These are phyloP conservation scores for Trichonephila inaurata DNA, from an alignment of 1,140 invertebrate species.

Conservation along the genomic window DNA sequence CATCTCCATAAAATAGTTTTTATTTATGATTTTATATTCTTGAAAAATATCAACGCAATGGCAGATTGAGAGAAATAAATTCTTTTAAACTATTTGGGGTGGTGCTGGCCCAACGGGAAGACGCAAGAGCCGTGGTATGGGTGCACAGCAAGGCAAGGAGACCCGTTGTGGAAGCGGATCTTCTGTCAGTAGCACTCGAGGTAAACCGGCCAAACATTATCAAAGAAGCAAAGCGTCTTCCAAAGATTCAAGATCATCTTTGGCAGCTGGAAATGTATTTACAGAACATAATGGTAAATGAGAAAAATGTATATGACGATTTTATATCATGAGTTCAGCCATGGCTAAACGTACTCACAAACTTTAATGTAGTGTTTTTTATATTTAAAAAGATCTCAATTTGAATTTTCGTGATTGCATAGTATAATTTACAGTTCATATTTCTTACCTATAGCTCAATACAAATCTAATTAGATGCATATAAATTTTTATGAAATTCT, in stretches of 20 bases:
- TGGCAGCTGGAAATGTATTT: slow-evolving; percentile 92
- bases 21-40: slow-evolving; percentile 57
- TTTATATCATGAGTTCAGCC: not conserved
- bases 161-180: slow-evolving; percentile 84
- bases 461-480: too few species aligned
- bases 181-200: slow-evolving; percentile 77
- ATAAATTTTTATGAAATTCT: too few species aligned
- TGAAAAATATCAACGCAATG: not conserved
- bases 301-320: not conserved
- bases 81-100: slow-evolving; percentile 26
- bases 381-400: too few species aligned
- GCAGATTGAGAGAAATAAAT: slow-evolving; percentile 36
- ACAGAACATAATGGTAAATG: slow-evolving; percentile 92
- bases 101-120: slow-evolving; percentile 66
- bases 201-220: slow-evolving; percentile 83
- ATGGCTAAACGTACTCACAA: not conserved
- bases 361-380: too few species aligned
- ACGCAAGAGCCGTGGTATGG: slow-evolving; percentile 83
- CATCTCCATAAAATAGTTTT: slow-evolving; percentile 19
- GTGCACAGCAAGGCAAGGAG: slow-evolving; percentile 93
- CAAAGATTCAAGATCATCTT: slow-evolving; percentile 87
- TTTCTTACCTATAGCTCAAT: too few species aligned
- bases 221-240: slow-evolving; percentile 82
- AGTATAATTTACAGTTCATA: too few species aligned
- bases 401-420: too few species aligned